A percentile compares a stretch with the other conserved stretches of the same genome.
Conservation (phyloP, 1,140 invertebrate species). For the Musca domestica region DNA sequence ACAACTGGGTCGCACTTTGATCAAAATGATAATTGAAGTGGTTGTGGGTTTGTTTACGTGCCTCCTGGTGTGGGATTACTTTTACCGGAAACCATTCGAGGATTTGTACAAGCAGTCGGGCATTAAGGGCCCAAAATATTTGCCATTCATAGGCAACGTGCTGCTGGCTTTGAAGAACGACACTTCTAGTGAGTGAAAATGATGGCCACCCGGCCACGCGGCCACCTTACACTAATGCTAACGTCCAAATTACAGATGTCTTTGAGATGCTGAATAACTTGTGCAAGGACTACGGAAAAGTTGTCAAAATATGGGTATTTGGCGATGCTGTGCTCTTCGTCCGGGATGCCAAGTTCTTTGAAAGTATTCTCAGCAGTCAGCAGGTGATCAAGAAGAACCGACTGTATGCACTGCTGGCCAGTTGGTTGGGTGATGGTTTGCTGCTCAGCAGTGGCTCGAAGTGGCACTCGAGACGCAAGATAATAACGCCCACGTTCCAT, state of each 20-base stretch:
- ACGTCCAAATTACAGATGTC: neutral
- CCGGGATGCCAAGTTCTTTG: constrained; percentile 3
- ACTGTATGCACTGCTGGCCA: constrained; percentile 24
- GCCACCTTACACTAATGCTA: no score
- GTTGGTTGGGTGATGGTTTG: constrained; percentile 47
- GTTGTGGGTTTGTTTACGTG: neutral
- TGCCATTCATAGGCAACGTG: constrained; percentile 8
- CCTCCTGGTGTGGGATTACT: neutral
- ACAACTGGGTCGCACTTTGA: no score
- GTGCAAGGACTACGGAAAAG: neutral
- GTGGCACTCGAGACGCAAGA: constrained; percentile 72
- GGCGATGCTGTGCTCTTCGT: neutral
- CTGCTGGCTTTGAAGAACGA: neutral
- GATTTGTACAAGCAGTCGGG: neutral
- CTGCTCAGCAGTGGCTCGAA: constrained; percentile 58
- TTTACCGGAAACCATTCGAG: neutral
- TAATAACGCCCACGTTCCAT: constrained; percentile 81
- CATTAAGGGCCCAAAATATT: neutral
- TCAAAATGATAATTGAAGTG: constrained; percentile 2
- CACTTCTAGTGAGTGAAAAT: constrained; percentile 1
- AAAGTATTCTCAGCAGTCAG: constrained; percentile 11
- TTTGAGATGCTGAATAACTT: neutral
- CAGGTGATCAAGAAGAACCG: neutral
- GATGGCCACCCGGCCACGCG: no score
- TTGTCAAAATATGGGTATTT: neutral